Percentiles rank a stretch among this genome's conserved stretches.
phyloP scores from a whole-genome alignment of 2,797 vertebrate species.

The Phalanger gymnotis region DNA sequence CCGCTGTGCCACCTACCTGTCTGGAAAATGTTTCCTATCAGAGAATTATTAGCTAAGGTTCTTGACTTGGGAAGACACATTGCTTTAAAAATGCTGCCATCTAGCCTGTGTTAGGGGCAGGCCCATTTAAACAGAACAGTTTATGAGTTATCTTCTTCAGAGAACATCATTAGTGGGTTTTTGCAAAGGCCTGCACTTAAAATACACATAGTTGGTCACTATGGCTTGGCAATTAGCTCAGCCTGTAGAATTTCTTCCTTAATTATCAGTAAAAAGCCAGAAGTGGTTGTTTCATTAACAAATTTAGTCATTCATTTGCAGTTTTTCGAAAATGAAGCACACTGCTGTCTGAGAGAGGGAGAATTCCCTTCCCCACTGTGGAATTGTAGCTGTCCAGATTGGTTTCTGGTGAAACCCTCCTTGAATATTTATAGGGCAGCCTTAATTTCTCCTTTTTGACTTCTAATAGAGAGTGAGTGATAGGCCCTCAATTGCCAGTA shows the following conservation, averaged over 20 bases:
- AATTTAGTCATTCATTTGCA: background rate
- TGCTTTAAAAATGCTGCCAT: background rate
- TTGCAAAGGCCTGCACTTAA: background rate
- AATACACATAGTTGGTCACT: background rate
- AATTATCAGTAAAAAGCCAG: background rate
- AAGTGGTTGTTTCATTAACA: background rate
- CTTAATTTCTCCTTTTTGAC: background rate
- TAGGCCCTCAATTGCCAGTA: background rate
- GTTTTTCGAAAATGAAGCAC: background rate
- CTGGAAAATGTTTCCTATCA: background rate
- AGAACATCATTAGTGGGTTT: background rate
- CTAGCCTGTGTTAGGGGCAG: background rate
- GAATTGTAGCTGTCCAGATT: background rate
- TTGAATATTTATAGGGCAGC: background rate
- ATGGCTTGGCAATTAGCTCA: background rate
- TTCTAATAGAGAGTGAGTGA: background rate
- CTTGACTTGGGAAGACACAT: background rate
- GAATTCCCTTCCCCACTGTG: background rate
- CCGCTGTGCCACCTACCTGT: background rate
- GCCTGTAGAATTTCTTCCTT: background rate
- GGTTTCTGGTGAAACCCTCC: background rate
- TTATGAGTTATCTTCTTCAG: background rate
- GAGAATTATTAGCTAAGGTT: background rate
- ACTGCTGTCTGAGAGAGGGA: background rate
- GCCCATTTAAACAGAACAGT: rapidly evolving